These are phyloP conservation scores for Cremastinae sp. DNA, from an alignment of 2,888 invertebrate genomes.

Conservation along the genomic window DNA sequence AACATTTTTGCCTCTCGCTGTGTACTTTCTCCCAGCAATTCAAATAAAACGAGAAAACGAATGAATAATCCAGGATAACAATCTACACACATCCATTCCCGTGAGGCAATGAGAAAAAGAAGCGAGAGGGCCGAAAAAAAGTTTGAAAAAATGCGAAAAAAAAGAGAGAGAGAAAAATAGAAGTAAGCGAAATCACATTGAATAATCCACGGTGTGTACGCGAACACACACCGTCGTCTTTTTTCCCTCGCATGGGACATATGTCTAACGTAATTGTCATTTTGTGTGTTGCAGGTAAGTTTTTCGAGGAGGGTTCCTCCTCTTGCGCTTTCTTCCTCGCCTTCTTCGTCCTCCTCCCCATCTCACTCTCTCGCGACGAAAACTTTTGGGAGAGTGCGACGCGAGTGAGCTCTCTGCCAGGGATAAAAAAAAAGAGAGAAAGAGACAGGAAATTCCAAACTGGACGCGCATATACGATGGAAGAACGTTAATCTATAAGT, in stretches of 20 bases:
- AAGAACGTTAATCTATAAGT: conserved; percentile 56
- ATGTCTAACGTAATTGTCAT: conserved; percentile 54
- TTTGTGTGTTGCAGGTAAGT: conserved; percentile 61
- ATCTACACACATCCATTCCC: conserved; percentile 8
- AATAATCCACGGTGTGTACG: conserved; percentile 13
- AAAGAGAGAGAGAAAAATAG: neutral
- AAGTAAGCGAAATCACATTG: neutral
- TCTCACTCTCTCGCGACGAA: neutral
- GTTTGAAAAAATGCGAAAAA: no score
- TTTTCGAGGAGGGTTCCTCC: conserved; percentile 25
- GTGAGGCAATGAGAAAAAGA: neutral
- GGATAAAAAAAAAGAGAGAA: conserved; percentile 14
- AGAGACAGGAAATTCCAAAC: conserved; percentile 42
- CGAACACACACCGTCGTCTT: conserved; percentile 6
- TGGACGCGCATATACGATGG: conserved; percentile 35
- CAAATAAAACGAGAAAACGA: no score
- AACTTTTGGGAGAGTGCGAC: neutral
- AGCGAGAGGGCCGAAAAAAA: neutral
- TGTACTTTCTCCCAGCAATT: no score
- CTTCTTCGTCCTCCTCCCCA: no score
- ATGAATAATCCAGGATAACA: conserved; percentile 12
- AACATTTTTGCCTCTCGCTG: no score
- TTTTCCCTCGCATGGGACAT: conserved; percentile 22
- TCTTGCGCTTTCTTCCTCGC: neutral
- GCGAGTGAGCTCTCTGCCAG: neutral